Evolutionary conservation across 2,888 invertebrate genomes (phyloP), one percentile per base, ranked within the genome.

Genomic region (Gari tellinella): DNA sequence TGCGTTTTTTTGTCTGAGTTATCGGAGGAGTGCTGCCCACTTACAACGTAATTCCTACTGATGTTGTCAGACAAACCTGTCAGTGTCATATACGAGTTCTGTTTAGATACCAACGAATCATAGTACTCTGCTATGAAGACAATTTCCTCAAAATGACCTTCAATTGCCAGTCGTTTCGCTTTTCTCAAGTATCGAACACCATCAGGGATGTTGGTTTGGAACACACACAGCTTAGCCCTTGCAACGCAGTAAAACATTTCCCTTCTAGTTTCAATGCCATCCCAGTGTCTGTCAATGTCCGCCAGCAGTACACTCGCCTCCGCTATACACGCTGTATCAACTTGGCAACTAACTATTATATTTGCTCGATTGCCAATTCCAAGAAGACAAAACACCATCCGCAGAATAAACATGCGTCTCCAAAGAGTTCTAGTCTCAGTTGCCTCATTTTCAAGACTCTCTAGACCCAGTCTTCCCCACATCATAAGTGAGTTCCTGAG

Each of bases 161-260:
- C 31, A 3, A 21, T 19, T n/a, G 82, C 75, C 5, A 72, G 41
- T 12, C 38, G 12, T 15, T 49, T 37, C 17, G 82, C 80, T 21
- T 21, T 52, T 10, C 21, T 17, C 19, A 74, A 58, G 15, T 64
- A 52, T 15, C 17, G 1, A 17, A 43, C 10, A 12, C 76, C 66
- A 0, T 51, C 37, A 2, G 10, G n/a, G 17, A 62, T 12, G 2
- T 58, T 15, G 10, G 51, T 49, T 14, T 15, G 26, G 0, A 68
- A 45, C 37, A 76, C 67, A 38, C 37, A 15, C 14, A 74, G 38
- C 37, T 80, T 62, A 21, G 78, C 78, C 23, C 49, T 65, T 4
- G 80, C 78, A 2, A 82, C 70, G 40, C 26, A 72, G 37, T 76
- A 80, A 53, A 82, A 74, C 82, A 82, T 82, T 43, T 74, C 43